Conservation (phyloP, 2,888 invertebrate genomes). For the Drosophila engyochracea region DNA sequence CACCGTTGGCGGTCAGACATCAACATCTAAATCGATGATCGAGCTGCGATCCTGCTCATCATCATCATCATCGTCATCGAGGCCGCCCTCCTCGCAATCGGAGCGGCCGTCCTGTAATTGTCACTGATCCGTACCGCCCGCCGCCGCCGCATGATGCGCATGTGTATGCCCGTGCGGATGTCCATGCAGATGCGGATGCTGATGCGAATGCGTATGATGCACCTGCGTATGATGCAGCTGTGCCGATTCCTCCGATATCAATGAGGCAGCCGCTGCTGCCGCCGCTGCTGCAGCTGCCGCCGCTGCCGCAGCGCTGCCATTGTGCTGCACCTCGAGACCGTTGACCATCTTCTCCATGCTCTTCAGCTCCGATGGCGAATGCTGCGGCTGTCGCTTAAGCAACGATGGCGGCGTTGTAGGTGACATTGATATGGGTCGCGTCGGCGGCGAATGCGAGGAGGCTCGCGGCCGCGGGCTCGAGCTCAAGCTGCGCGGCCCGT, state of each 20-base stretch:
- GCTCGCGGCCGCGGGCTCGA: conserved; percentile 85
- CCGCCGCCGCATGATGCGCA: conserved; percentile 58
- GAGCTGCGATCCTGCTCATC: conserved; percentile 84
- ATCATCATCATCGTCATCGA: conserved; percentile 77
- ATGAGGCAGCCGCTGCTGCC: conserved; percentile 62
- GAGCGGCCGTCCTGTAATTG: conserved; percentile 84
- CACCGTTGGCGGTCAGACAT: conserved; percentile 84
- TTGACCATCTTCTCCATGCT: conserved; percentile 99
- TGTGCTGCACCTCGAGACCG: conserved; percentile 94
- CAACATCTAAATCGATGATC: conserved; percentile 84
- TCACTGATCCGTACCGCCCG: conserved; percentile 84
- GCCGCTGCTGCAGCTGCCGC: conserved; percentile 66
- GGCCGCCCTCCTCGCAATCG: conserved; percentile 69
- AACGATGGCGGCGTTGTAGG: conserved; percentile 86
- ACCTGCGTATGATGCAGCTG: conserved; percentile 69
- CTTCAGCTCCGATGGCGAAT: conserved; percentile 91
- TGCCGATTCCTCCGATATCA: conserved; percentile 64
- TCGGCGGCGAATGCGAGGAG: conserved; percentile 85
- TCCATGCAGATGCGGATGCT: conserved; percentile 57
- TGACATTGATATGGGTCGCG: conserved; percentile 85
- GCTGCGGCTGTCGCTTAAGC: conserved; percentile 82
- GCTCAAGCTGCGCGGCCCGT: conserved; percentile 84
- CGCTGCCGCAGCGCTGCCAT: conserved; percentile 77
- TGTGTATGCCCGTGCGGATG: conserved; percentile 49
- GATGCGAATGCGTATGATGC: conserved; percentile 56